phyloP scores from a whole-genome alignment of 1,140 invertebrate species.

The Mesaphorura yosii region DNA sequence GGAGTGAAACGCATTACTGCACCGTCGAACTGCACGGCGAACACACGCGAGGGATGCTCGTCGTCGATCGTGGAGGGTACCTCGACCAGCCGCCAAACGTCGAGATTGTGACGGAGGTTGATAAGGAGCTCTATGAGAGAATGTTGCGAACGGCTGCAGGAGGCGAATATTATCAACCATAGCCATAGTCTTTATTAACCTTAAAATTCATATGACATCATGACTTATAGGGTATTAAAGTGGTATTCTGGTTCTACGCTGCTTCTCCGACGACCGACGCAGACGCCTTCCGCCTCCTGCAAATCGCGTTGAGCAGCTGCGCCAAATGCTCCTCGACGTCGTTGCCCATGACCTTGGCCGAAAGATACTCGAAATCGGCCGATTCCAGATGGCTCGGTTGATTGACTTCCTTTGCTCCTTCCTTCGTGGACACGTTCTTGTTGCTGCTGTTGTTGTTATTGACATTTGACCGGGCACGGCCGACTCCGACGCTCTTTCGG shows the following conservation, averaged over 20 bases:
- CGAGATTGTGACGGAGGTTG: slow-evolving; percentile 41
- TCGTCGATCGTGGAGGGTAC: slow-evolving; percentile 42
- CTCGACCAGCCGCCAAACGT: slow-evolving; percentile 39
- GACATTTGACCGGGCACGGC: slow-evolving; percentile 3
- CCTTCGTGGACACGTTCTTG: background rate
- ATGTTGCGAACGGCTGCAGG: slow-evolving; percentile 34
- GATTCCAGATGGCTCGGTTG: slow-evolving; percentile 19
- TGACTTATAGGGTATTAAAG: too few species aligned
- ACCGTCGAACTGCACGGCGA: slow-evolving; percentile 45
- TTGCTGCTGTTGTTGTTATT: slow-evolving; percentile 15
- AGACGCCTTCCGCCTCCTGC: too few species aligned
- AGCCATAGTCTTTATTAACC: too few species aligned
- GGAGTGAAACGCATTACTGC: slow-evolving; percentile 14
- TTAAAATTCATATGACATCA: too few species aligned
- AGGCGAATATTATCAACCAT: slow-evolving; percentile 20
- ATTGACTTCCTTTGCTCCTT: background rate
- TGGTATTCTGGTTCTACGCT: too few species aligned
- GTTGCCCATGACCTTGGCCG: slow-evolving; percentile 14
- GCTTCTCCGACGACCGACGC: too few species aligned
- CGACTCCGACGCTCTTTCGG: too few species aligned
- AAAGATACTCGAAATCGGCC: slow-evolving; percentile 21
- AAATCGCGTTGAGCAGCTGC: too few species aligned
- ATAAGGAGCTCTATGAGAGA: slow-evolving; percentile 41
- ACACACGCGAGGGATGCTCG: slow-evolving; percentile 48
- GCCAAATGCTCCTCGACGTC: slow-evolving; percentile 4